Conservation (phyloP, 2,113 vertebrate species). For the Antechinus flavipes region DNA sequence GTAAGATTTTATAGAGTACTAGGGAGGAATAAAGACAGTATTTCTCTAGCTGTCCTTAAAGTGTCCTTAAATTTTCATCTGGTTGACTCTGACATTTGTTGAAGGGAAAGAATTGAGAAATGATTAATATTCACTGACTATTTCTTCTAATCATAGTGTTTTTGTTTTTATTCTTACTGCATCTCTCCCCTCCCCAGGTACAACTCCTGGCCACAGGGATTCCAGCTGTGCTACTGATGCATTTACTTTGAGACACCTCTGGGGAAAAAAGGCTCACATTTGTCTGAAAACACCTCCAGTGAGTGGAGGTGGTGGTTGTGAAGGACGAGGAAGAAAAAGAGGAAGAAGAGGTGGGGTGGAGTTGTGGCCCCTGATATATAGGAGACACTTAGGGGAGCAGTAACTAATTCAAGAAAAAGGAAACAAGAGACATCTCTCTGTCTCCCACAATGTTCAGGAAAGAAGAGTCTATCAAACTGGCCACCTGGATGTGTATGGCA, state of each 20-base stretch:
- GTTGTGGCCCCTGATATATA: neutral
- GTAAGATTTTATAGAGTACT: accelerated
- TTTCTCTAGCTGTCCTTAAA: neutral
- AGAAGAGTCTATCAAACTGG: conserved; percentile 69
- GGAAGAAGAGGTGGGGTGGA: conserved; percentile 20
- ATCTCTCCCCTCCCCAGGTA: conserved; percentile 73
- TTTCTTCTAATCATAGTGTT: conserved; percentile 20
- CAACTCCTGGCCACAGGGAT: conserved; percentile 65
- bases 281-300: conserved; percentile 52
- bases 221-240: conserved; percentile 52
- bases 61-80: neutral
- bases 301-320: conserved; percentile 41
- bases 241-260: conserved; percentile 54
- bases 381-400: neutral
- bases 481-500: conserved; percentile 82
- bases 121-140: conserved; percentile 19
- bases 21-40: neutral
- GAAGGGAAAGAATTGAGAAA: neutral
- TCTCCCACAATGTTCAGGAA: conserved; percentile 69
- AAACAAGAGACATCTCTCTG: neutral
- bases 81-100: neutral
- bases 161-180: conserved; percentile 45
- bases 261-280: conserved; percentile 71
- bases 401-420: neutral
- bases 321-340: conserved; percentile 35